Evolutionary conservation across 2,888 invertebrate genomes (phyloP).

Genomic region (Hololepta plana): DNA sequence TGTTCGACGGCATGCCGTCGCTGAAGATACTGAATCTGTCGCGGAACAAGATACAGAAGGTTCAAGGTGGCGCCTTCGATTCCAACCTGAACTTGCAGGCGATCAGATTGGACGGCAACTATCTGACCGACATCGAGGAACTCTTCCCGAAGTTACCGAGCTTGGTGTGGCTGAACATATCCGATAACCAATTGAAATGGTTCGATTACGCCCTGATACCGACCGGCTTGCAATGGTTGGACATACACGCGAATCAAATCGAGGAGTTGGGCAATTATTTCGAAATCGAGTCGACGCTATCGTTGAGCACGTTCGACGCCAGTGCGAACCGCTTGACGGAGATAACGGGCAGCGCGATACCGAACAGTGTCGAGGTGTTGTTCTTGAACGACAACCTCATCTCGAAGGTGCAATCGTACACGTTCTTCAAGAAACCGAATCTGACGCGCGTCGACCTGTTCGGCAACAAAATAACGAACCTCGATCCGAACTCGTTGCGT

Average conservation of each 20-base stretch:
- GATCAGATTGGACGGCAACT: slow-evolving; percentile 66
- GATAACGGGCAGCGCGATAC: slow-evolving; percentile 66
- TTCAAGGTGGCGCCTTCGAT: slow-evolving; percentile 63
- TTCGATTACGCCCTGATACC: slow-evolving; percentile 78
- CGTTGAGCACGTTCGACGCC: slow-evolving; percentile 63
- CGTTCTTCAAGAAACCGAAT: slow-evolving; percentile 74
- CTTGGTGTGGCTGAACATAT: slow-evolving; percentile 72
- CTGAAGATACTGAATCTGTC: slow-evolving; percentile 70
- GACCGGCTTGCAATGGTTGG: slow-evolving; percentile 66
- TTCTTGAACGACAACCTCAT: slow-evolving; percentile 68
- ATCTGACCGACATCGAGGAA: slow-evolving; percentile 57
- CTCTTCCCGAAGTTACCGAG: slow-evolving; percentile 65
- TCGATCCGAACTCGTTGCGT: slow-evolving; percentile 57
- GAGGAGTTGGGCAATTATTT: slow-evolving; percentile 69
- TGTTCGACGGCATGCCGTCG: slow-evolving; percentile 59
- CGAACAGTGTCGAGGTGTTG: slow-evolving; percentile 62
- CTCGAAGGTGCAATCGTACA: slow-evolving; percentile 67
- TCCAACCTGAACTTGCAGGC: slow-evolving; percentile 60
- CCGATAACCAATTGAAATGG: slow-evolving; percentile 66
- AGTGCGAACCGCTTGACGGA: slow-evolving; percentile 66
- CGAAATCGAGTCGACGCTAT: slow-evolving; percentile 63
- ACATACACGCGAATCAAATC: slow-evolving; percentile 71
- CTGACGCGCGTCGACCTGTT: slow-evolving; percentile 65
- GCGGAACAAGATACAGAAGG: slow-evolving; percentile 61
- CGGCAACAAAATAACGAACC: slow-evolving; percentile 58